Evolutionary conservation across 2,888 invertebrate genomes (phyloP).

Genomic region (Hypomecis atomaria): DNA sequence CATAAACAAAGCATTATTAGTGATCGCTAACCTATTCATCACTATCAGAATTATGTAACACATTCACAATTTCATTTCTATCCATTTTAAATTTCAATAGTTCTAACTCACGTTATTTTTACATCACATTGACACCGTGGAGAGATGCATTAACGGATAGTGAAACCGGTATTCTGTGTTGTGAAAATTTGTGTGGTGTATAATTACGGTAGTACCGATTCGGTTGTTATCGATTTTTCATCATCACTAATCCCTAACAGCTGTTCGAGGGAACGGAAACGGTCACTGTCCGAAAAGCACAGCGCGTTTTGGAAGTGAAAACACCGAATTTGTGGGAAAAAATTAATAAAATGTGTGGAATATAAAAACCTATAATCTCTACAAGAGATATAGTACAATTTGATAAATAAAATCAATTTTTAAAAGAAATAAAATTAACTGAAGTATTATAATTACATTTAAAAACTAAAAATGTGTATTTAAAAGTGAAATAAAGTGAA

Average conservation of each 20-base stretch:
- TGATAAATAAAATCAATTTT: too few species aligned
- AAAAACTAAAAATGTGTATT: not conserved
- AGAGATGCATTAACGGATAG: constrained; percentile 57
- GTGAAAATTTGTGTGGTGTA: constrained; percentile 65
- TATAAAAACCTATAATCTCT: not conserved
- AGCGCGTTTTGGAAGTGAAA: constrained; percentile 28
- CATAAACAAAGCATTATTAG: constrained; percentile 61
- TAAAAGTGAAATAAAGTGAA: constrained; percentile 9
- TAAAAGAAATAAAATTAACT: not conserved
- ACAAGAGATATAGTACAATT: not conserved
- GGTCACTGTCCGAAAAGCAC: constrained; percentile 42
- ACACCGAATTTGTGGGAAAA: not conserved
- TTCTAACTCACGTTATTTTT: constrained; percentile 43
- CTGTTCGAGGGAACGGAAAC: constrained; percentile 72
- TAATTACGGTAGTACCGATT: constrained; percentile 58
- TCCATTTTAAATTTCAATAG: constrained; percentile 5
- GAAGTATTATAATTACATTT: not conserved
- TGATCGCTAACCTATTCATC: constrained; percentile 44
- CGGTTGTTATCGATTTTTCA: constrained; percentile 75
- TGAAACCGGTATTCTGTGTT: constrained; percentile 65
- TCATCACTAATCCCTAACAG: constrained; percentile 71
- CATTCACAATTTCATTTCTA: constrained; percentile 28
- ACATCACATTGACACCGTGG: constrained; percentile 47
- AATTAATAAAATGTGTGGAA: not conserved
- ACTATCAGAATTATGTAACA: constrained; percentile 43